Evolutionary conservation across 2,113 vertebrate species (phyloP), one percentile per base, ranked within the genome.

Genomic region (Catagonus wagneri): DNA sequence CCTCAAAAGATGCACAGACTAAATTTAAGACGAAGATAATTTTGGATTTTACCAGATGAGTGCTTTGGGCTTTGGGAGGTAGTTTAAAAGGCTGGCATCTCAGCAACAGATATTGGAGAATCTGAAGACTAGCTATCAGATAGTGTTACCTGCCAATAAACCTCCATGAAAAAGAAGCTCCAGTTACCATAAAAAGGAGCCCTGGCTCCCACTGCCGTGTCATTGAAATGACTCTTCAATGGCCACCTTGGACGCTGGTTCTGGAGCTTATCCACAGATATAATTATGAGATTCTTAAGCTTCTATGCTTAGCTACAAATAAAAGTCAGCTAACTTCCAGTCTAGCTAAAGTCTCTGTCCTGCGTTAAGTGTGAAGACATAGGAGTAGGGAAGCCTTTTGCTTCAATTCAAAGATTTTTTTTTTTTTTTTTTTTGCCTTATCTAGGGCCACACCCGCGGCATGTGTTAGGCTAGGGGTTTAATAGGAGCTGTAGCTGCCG

Each of bases 281-380:
- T 95, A 96, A 96, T 96, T 94, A 96, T 76, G 34, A 92, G 90
- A 96, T 93, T 95, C 79, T 36, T 96, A 56, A 79, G 52, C 32
- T 92, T 39, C 89, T 54, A 10, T 87, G 75, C 52, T 50, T 84
- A 87, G 60, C 74, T 92, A 87, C 93, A 96, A 96, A 81, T 83
- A 97, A 96, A 97, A 93, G 80, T 96, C 83, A 89, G 44, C 65
- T 84, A 32, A 78, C 29, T 86, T 61, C 90, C 25, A 93, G n/a
- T 83, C 86, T 85, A 84, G 36, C 69, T 50, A 66, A 96, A 95
- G 71, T 83, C 81, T 79, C 76, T 86, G 56, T 91, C 76, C 56
- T 88, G 34, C 79, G 74, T 83, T 83, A 79, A 72, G 56, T 61
- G 25, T 63, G 75, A 95, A 87, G 66, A 11, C 66, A 86, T 5